These are phyloP conservation scores for Passerculus sandwichensis DNA, from an alignment of 2,797 vertebrate genomes.

Conservation along the genomic window DNA sequence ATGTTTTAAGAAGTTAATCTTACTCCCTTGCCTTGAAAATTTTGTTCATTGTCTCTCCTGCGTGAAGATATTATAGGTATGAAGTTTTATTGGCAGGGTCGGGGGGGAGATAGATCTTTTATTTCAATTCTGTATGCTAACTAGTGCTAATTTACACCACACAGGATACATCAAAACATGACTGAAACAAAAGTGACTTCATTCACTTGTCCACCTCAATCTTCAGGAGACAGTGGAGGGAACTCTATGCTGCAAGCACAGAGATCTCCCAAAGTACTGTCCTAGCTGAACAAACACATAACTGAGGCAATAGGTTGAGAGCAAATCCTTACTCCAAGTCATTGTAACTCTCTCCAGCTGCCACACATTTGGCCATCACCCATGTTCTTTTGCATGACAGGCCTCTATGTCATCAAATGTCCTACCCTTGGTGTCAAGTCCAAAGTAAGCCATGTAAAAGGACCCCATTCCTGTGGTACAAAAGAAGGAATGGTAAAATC, in stretches of 20 bases:
- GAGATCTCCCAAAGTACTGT: neutral
- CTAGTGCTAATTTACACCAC: neutral
- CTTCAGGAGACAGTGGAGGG: neutral
- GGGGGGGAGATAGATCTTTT: rapidly evolving
- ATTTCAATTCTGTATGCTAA: neutral
- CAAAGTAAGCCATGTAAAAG: neutral
- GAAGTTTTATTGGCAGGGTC: neutral
- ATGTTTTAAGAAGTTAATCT: neutral
- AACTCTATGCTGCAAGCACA: neutral
- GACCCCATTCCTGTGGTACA: neutral
- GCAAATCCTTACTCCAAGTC: neutral
- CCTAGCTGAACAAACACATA: neutral
- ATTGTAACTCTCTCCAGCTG: neutral
- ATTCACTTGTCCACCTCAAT: rapidly evolving
- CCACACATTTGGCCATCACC: neutral
- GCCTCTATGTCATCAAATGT: neutral
- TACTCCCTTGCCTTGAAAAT: neutral
- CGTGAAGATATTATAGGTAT: neutral
- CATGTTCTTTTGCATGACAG: neutral
- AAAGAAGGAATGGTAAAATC: neutral
- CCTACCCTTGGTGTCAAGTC: neutral
- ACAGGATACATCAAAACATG: neutral
- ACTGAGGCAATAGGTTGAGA: neutral
- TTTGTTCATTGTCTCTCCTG: neutral
- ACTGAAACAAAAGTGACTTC: neutral